Evolutionary conservation across 2,113 vertebrate species (phyloP), one percentile per base, ranked within the genome.

Genomic region (Rhynchopsitta pachyrhyncha): DNA sequence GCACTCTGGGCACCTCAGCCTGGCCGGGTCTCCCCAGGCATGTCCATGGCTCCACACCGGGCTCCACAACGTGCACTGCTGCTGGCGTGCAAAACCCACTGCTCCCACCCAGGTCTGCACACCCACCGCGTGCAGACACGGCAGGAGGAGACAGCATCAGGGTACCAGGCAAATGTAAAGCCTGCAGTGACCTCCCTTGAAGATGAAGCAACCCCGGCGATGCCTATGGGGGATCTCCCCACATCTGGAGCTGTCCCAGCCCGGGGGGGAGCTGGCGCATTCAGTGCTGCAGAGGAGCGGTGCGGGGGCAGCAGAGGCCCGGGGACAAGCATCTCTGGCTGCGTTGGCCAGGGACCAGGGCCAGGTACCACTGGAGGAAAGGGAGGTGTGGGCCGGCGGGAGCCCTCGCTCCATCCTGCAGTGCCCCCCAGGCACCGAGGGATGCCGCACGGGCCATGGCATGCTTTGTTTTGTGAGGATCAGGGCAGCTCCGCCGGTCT

Each of bases 31-130:
- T 57, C 35, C 29, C 33, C 37, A 14, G n/a, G 1, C 28, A 28
- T 1, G 3, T n/a, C 25, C 37, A 44, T 74, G 20, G 52, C 52
- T 76, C 52, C 27, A 10, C 6, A 0, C 15, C 2, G 25, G 25
- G 24, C n/a, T 39, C 53, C 28, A 11, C 63, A 35, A 23, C 0
- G 0, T 33, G 41, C 17, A 35, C 64, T 23, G 71, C 73, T 50
- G n/a, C 53, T 1, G 5, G 15, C 17, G 3, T 25, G 64, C 2
- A 1, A 41, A 62, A 25, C 8, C 4, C 2, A 1, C 46, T 29
- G 39, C 17, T 41, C 46, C 71, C 41, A 27, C 24, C 25, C 29
- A 23, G 0, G 29, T 42, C 27, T 14, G 53, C 53, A 1, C 13
- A 14, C 11, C 29, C 29, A 19, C 18, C 18, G 53, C 19, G 16